A percentile compares a stretch with the other conserved stretches of the same genome.
phyloP scores from a whole-genome alignment of 2,888 invertebrate genomes.

The Ptychoptera albimana region DNA sequence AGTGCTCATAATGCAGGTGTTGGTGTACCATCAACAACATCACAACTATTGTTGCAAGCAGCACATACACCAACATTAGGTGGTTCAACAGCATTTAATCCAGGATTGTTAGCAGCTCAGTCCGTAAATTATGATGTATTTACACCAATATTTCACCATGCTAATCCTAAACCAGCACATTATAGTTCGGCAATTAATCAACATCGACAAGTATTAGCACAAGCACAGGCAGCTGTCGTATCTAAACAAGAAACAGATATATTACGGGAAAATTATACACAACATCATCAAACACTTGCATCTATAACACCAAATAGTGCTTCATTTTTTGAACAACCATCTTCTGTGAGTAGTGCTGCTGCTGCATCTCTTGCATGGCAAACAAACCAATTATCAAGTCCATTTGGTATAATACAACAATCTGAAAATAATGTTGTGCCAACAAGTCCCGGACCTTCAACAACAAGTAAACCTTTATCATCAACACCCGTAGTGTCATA shows the following conservation, averaged over 20 bases:
- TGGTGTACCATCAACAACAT: slow-evolving; percentile 44
- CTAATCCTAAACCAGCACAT: slow-evolving; percentile 56
- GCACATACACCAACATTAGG: slow-evolving; percentile 43
- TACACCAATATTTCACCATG: slow-evolving; percentile 67
- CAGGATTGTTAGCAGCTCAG: slow-evolving; percentile 58
- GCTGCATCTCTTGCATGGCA: slow-evolving; percentile 51
- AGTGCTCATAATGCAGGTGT: slow-evolving; percentile 20
- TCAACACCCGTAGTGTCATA: slow-evolving; percentile 34
- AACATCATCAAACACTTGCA: slow-evolving; percentile 28
- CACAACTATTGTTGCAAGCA: slow-evolving; percentile 48
- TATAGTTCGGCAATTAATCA: slow-evolving; percentile 45
- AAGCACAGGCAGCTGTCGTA: slow-evolving; percentile 33
- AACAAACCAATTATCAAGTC: slow-evolving; percentile 51
- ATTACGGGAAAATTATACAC: slow-evolving; percentile 40
- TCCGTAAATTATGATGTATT: slow-evolving; percentile 70
- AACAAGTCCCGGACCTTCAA: slow-evolving; percentile 40
- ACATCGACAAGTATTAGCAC: slow-evolving; percentile 44
- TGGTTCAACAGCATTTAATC: slow-evolving; percentile 47
- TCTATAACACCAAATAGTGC: slow-evolving; percentile 26
- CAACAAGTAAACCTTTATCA: slow-evolving; percentile 40
- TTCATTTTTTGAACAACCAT: slow-evolving; percentile 20
- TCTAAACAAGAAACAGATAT: slow-evolving; percentile 40
- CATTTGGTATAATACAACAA: slow-evolving; percentile 63
- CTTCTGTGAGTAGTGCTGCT: slow-evolving; percentile 25
- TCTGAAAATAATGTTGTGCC: slow-evolving; percentile 48